phyloP scores from a whole-genome alignment of 2,113 vertebrate species.

The Ibidorhyncha struthersii region DNA sequence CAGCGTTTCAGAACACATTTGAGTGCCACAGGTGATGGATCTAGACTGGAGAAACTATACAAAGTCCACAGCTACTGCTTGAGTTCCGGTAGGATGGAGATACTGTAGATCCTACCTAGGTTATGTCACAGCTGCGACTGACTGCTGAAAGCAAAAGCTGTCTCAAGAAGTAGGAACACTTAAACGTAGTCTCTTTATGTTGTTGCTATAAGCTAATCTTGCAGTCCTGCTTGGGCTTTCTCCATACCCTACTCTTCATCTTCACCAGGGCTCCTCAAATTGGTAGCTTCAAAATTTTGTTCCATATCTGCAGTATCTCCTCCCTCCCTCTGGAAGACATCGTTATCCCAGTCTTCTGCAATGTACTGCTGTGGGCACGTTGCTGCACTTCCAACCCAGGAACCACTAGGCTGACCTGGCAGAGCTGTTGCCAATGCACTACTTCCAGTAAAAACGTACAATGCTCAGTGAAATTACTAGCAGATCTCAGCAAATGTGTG shows the following conservation, averaged over 20 bases:
- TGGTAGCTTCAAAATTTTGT: background rate
- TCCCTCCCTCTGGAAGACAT: background rate
- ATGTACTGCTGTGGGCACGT: fast-evolving
- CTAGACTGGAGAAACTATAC: background rate
- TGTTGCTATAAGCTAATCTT: background rate
- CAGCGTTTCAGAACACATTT: background rate
- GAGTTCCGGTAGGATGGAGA: fast-evolving
- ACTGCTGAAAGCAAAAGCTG: background rate
- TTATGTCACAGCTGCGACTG: background rate
- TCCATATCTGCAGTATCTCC: background rate
- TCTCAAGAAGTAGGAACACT: background rate
- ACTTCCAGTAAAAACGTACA: background rate
- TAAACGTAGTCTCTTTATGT: background rate
- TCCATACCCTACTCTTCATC: background rate
- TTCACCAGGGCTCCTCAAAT: background rate
- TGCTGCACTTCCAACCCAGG: background rate
- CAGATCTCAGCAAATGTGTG: background rate
- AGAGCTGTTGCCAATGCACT: background rate
- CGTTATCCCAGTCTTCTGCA: background rate
- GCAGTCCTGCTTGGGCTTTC: background rate
- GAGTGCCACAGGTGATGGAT: background rate
- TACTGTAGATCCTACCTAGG: background rate
- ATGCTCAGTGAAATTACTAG: background rate
- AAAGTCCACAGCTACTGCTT: background rate
- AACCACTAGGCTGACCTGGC: background rate